Percentiles rank a stretch among this genome's conserved stretches.
These are phyloP conservation scores for Tragelaphus imberbis DNA, from an alignment of 2,113 vertebrate species.

Conservation along the genomic window DNA sequence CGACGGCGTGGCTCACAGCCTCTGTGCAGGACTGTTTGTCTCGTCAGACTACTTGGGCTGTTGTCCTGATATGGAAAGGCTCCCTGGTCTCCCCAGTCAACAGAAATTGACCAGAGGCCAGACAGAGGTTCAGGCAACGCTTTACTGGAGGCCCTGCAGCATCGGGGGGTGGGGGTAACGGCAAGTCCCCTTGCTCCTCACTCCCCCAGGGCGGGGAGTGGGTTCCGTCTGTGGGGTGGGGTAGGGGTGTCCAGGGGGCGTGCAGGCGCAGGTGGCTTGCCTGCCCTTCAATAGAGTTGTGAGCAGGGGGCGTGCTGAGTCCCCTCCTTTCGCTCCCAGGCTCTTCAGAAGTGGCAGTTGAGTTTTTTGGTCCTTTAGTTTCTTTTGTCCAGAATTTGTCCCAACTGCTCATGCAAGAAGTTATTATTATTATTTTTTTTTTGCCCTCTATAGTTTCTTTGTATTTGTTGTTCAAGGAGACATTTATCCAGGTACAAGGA, in stretches of 20 bases:
- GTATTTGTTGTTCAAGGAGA: not conserved
- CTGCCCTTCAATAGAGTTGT: not conserved
- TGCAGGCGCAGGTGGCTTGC: not conserved
- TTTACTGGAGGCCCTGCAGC: not conserved
- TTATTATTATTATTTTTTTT: not conserved
- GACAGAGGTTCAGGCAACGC: not conserved
- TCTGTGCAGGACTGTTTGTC: not conserved
- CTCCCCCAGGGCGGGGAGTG: fast-evolving
- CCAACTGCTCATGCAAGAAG: not conserved
- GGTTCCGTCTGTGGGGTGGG: not conserved
- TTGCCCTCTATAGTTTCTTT: not conserved
- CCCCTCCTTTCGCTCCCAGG: not conserved
- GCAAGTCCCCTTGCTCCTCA: not conserved
- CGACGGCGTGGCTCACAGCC: fast-evolving
- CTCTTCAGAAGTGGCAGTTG: not conserved
- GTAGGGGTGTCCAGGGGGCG: not conserved
- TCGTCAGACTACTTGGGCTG: not conserved
- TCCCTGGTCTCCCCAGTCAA: not conserved
- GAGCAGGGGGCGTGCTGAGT: not conserved
- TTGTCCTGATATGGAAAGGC: fast-evolving
- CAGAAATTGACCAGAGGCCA: not conserved
- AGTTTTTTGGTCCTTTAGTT: not conserved
- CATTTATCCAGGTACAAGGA: not conserved
- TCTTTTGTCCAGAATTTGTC: not conserved
- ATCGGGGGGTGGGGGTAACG: fast-evolving